These are phyloP conservation scores for Portevinia maculata DNA, from an alignment of 2,888 invertebrate genomes.

Conservation along the genomic window DNA sequence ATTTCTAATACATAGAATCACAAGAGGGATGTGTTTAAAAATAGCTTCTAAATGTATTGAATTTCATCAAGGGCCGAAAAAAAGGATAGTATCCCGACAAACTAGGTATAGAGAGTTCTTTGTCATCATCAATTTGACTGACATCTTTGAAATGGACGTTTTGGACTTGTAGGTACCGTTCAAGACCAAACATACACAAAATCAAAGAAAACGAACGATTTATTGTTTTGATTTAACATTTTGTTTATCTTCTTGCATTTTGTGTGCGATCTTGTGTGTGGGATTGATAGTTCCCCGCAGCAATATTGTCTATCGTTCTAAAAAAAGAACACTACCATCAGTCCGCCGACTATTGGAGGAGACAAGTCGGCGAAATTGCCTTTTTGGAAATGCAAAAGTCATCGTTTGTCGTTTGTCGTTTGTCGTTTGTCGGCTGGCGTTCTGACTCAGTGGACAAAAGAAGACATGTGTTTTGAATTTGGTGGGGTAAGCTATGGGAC, in stretches of 20 bases:
- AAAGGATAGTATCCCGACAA: slow-evolving; percentile 35
- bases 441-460: slow-evolving; percentile 69
- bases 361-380: slow-evolving; percentile 72
- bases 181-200: slow-evolving; percentile 12
- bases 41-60: slow-evolving; percentile 59
- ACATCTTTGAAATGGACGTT: slow-evolving; percentile 70
- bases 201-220: slow-evolving; percentile 37
- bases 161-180: slow-evolving; percentile 23
- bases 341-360: slow-evolving; percentile 63
- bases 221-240: slow-evolving; percentile 66
- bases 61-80: slow-evolving; percentile 35
- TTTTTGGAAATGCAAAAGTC: slow-evolving; percentile 46
- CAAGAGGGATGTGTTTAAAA: slow-evolving; percentile 63
- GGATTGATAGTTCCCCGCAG: slow-evolving; percentile 41
- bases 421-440: slow-evolving; percentile 61
- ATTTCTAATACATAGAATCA: slow-evolving; percentile 26
- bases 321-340: slow-evolving; percentile 62
- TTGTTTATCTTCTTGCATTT: slow-evolving; percentile 37
- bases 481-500: slow-evolving; percentile 18
- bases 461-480: slow-evolving; percentile 69
- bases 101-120: slow-evolving; percentile 51
- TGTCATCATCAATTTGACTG: slow-evolving; percentile 69
- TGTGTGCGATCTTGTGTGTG: not conserved
- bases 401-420: slow-evolving; percentile 1
- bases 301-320: slow-evolving; percentile 54